Conservation (phyloP, 1,140 invertebrate genomes). For the Penaeus vannamei region DNA sequence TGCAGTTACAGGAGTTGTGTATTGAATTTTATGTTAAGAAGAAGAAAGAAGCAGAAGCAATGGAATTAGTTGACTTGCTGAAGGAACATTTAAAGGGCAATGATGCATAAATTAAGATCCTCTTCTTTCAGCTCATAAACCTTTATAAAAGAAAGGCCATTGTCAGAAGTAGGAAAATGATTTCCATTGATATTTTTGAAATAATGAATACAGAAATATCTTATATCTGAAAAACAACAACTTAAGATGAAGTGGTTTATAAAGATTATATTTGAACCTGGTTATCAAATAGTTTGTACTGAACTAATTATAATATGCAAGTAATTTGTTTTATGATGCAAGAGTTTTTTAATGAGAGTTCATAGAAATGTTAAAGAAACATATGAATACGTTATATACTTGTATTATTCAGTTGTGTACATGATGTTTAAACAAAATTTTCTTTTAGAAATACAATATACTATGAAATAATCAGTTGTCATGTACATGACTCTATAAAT, state of each 20-base stretch:
- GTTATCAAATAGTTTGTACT: neutral
- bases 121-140: neutral
- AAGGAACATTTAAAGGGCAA: conserved; percentile 58
- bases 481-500: no score
- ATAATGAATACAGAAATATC: neutral
- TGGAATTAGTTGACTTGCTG: conserved; percentile 59
- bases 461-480: no score
- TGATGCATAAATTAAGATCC: conserved; percentile 45
- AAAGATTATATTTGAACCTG: neutral
- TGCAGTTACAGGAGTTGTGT: conserved; percentile 57
- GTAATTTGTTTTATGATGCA: neutral
- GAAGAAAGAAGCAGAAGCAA: conserved; percentile 62
- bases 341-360: conserved; percentile 18
- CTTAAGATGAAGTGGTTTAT: neutral
- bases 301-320: neutral
- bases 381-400: neutral
- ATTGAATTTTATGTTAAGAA: conserved; percentile 65
- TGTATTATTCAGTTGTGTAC: neutral
- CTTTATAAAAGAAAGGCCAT: neutral
- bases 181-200: neutral
- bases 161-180: neutral
- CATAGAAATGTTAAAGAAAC: neutral
- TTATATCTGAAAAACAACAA: no score
- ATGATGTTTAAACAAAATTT: no score
- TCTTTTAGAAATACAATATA: no score